A percentile compares a stretch with the other conserved stretches of the same genome.
These are phyloP conservation scores for Scolopax mira DNA, from an alignment of 2,113 vertebrate species.

Conservation along the genomic window DNA sequence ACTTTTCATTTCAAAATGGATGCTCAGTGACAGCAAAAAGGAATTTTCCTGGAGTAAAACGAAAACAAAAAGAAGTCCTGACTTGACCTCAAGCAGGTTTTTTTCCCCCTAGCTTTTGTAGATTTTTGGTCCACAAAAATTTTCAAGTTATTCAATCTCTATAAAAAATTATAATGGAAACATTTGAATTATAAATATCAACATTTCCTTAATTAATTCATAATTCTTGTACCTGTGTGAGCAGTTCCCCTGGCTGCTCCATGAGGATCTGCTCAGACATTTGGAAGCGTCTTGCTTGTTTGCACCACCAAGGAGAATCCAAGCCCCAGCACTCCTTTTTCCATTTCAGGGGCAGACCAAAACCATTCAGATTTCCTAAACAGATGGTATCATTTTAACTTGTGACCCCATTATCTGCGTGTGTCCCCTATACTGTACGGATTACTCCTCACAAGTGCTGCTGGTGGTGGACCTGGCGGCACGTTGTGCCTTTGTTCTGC, in stretches of 20 bases:
- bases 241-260: background rate
- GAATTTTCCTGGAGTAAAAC: background rate
- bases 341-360: background rate
- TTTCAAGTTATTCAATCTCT: background rate
- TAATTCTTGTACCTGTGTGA: background rate
- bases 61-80: background rate
- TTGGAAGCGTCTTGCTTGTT: background rate
- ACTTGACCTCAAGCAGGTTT: background rate
- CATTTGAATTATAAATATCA: background rate
- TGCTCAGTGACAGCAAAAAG: no score
- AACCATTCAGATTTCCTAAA: background rate
- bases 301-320: background rate
- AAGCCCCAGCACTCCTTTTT: background rate
- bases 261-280: rapidly evolving
- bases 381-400: background rate
- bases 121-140: background rate
- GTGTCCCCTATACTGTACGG: rapidly evolving
- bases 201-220: background rate
- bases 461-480: background rate
- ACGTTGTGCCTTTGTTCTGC: background rate
- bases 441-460: background rate
- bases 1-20: no score
- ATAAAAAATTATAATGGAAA: background rate
- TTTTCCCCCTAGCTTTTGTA: background rate
- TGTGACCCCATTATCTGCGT: rapidly evolving